Percentiles rank a stretch among this genome's conserved stretches.
Conservation (phyloP, 2,888 invertebrate genomes). For the Drosophila kokeensis region DNA sequence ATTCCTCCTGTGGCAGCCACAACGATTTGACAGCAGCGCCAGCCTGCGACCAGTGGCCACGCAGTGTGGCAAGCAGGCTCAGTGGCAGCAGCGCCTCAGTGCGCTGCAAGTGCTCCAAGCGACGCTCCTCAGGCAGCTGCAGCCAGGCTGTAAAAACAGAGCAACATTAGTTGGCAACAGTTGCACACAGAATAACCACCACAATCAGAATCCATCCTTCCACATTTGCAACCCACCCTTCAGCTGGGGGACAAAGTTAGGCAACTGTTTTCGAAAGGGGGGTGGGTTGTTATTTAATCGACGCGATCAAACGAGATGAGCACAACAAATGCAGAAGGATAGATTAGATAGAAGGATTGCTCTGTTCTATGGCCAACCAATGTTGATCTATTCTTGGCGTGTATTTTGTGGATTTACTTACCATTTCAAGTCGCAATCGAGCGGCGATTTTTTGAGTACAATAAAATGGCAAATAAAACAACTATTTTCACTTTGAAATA, state of each 20-base stretch:
- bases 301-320: slow-evolving; percentile 59
- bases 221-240: slow-evolving; percentile 73
- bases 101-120: slow-evolving; percentile 75
- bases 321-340: slow-evolving; percentile 88
- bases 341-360: slow-evolving; percentile 88
- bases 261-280: slow-evolving; percentile 9
- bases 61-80: slow-evolving; percentile 71
- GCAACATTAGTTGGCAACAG: slow-evolving; percentile 51
- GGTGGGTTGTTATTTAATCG: slow-evolving; percentile 19
- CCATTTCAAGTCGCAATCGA: slow-evolving; percentile 59
- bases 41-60: slow-evolving; percentile 53
- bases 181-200: slow-evolving; percentile 12
- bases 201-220: slow-evolving; percentile 70
- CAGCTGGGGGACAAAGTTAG: neutral
- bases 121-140: slow-evolving; percentile 83
- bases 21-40: slow-evolving; percentile 60
- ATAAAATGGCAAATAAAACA: slow-evolving; percentile 76
- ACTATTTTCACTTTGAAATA: slow-evolving; percentile 29
- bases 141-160: slow-evolving; percentile 76
- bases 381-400: slow-evolving; percentile 26
- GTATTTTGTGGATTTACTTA: slow-evolving; percentile 55
- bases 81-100: slow-evolving; percentile 75
- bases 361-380: slow-evolving; percentile 57
- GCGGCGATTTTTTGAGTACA: slow-evolving; percentile 30
- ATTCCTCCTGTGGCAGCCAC: slow-evolving; percentile 44